Conservation (phyloP, 2,113 vertebrate species). For the Hystrix cristata region DNA sequence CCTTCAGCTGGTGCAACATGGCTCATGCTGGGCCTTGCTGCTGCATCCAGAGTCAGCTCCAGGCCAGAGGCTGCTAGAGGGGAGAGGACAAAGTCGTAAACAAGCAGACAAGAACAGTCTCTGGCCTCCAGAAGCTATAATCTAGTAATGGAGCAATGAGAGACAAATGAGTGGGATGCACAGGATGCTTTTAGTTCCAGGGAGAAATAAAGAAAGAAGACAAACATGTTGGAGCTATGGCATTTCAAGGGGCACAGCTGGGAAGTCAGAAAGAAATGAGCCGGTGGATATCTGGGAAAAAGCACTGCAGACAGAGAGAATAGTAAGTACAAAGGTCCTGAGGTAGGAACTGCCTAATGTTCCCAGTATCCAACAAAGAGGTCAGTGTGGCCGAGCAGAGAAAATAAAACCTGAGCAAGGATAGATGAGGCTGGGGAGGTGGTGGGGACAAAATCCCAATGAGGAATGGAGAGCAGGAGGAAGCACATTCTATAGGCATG, state of each 20-base stretch:
- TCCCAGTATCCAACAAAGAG: background rate
- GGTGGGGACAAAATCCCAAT: background rate
- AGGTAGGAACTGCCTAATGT: rapidly evolving
- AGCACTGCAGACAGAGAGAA: rapidly evolving
- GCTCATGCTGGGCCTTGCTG: rapidly evolving
- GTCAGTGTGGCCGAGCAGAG: background rate
- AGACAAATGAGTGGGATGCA: rapidly evolving
- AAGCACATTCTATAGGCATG: rapidly evolving
- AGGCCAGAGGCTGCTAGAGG: rapidly evolving
- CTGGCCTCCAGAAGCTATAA: too few species aligned
- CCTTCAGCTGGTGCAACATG: rapidly evolving
- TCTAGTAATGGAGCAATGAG: background rate
- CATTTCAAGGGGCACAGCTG: background rate
- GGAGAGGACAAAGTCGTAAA: rapidly evolving
- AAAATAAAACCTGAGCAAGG: background rate
- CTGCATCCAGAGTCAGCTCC: too few species aligned
- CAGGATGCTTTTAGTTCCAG: background rate
- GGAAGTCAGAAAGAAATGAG: background rate
- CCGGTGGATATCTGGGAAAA: background rate
- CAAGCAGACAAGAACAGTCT: rapidly evolving
- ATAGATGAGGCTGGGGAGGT: too few species aligned
- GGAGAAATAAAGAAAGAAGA: too few species aligned
- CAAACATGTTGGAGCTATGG: rapidly evolving
- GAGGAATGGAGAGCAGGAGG: rapidly evolving
- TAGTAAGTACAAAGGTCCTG: background rate